These are phyloP conservation scores for Hafferia zeledoni DNA, from an alignment of 2,797 vertebrate species.

Conservation along the genomic window DNA sequence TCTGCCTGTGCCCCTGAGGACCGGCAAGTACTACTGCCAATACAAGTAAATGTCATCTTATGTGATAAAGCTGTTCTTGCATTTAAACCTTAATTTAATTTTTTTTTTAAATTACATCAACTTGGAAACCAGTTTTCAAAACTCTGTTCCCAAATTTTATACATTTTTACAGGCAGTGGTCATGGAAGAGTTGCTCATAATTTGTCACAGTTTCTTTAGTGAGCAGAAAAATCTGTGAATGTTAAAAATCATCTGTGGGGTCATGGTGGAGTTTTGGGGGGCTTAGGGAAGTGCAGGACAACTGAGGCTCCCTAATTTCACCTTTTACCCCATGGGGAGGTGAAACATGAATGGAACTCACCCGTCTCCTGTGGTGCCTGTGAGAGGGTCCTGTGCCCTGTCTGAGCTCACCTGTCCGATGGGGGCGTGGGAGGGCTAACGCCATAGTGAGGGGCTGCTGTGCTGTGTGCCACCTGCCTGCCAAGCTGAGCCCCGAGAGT, in stretches of 20 bases:
- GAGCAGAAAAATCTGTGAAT: background rate
- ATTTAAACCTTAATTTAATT: background rate
- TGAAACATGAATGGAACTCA: rapidly evolving
- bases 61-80: background rate
- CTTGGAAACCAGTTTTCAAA: background rate
- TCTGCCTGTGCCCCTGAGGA: background rate
- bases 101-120: background rate
- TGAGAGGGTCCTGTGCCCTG: background rate
- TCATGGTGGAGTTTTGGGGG: rapidly evolving
- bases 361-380: rapidly evolving
- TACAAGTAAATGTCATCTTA: background rate
- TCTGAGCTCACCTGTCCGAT: background rate
- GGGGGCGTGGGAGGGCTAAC: background rate
- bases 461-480: background rate
- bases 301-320: background rate
- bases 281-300: rapidly evolving
- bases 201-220: background rate
- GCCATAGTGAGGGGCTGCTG: background rate
- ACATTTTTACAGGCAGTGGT: background rate
- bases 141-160: background rate
- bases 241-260: background rate
- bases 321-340: background rate
- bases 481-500: background rate
- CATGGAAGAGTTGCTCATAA: background rate
- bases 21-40: background rate